Conservation (phyloP, 1,140 invertebrate genomes). For the Brachionus sp. region DNA sequence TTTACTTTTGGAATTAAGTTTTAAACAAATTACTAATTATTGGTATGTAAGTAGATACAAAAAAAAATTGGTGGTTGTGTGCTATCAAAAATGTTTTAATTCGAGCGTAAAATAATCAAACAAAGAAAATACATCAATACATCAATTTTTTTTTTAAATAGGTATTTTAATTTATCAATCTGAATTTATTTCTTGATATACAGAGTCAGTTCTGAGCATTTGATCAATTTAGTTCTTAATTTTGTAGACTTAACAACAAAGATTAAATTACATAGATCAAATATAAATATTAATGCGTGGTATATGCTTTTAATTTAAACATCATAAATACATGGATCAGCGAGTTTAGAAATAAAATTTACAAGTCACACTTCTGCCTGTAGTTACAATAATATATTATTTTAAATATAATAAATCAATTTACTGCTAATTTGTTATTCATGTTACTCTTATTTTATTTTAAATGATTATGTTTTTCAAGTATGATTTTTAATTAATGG, state of each 20-base stretch:
- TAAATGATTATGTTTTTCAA: no score
- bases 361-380: not conserved
- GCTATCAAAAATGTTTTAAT: not conserved
- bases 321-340: not conserved
- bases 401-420: no score
- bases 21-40: conserved; percentile 19
- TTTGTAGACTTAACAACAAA: not conserved
- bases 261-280: not conserved
- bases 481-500: no score
- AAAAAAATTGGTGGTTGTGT: not conserved
- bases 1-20: conserved; percentile 10
- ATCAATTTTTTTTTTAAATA: conserved; percentile 5
- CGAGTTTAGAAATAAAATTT: not conserved
- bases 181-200: not conserved
- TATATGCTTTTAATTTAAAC: not conserved
- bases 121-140: not conserved
- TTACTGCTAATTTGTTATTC: no score
- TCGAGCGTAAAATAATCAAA: conserved; percentile 23
- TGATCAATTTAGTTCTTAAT: not conserved
- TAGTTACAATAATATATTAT: no score
- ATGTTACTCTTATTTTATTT: no score
- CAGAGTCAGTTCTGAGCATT: not conserved
- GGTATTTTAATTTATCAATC: not conserved
- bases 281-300: no score
- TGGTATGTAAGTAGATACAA: not conserved